These are phyloP conservation scores for Aradophagus sp. DNA, from an alignment of 1,140 invertebrate genomes.

Conservation along the genomic window DNA sequence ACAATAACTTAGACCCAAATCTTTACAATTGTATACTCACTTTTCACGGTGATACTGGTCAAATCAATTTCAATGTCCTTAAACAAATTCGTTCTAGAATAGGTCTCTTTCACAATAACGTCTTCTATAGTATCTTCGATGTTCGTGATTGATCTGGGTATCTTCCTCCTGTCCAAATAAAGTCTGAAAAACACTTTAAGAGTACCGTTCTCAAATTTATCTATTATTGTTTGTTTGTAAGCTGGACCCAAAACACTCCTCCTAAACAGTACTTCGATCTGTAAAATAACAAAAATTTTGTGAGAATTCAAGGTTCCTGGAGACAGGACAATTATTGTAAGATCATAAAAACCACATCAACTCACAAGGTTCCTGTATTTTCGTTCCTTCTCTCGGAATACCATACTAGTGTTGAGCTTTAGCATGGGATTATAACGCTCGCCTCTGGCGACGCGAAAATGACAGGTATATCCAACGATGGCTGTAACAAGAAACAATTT, in stretches of 20 bases:
- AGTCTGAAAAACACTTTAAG: constrained; percentile 85
- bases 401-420: constrained; percentile 74
- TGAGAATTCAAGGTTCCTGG: no score
- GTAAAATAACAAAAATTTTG: constrained; percentile 19
- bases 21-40: no score
- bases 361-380: constrained; percentile 79
- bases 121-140: constrained; percentile 81
- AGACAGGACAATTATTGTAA: no score
- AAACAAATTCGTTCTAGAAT: constrained; percentile 79
- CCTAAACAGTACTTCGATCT: constrained; percentile 72
- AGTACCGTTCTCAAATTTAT: constrained; percentile 81
- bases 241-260: constrained; percentile 78
- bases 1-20: no score
- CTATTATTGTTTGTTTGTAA: constrained; percentile 79
- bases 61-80: constrained; percentile 81
- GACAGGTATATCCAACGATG: constrained; percentile 81
- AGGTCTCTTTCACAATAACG: constrained; percentile 80
- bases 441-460: constrained; percentile 79
- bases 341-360: no score
- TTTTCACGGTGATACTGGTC: constrained; percentile 79
- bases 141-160: constrained; percentile 79
- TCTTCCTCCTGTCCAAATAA: constrained; percentile 84
- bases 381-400: constrained; percentile 77
- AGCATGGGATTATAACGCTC: constrained; percentile 80
- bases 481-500: constrained; percentile 68